phyloP scores from a whole-genome alignment of 2,797 vertebrate species.

The Protonibea diacanthus region DNA sequence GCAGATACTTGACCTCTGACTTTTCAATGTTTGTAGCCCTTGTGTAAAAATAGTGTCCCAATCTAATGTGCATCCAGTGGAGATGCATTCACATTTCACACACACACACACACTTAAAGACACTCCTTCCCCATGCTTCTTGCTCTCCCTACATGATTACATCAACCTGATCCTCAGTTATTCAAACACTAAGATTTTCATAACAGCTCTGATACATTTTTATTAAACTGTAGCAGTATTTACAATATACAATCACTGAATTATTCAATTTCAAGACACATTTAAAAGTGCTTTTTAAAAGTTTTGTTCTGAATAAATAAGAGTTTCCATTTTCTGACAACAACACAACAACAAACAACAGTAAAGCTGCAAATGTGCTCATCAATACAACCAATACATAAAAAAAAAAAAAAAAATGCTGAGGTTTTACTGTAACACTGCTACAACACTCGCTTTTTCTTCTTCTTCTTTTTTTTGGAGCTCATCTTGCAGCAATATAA shows the following conservation, averaged over 20 bases:
- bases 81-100: background rate
- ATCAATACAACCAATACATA: slow-evolving; percentile 50
- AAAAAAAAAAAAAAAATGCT: slow-evolving; percentile 32
- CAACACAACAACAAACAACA: slow-evolving; percentile 74
- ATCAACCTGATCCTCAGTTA: slow-evolving; percentile 27
- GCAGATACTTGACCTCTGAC: slow-evolving; percentile 49
- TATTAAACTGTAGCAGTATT: slow-evolving; percentile 78
- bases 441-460: slow-evolving; percentile 53
- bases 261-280: slow-evolving; percentile 76
- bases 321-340: slow-evolving; percentile 72
- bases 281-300: slow-evolving; percentile 82
- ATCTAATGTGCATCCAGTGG: slow-evolving; percentile 14
- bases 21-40: slow-evolving; percentile 42
- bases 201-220: slow-evolving; percentile 74
- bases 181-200: slow-evolving; percentile 26
- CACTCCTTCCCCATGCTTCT: background rate
- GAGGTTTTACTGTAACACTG: slow-evolving; percentile 70
- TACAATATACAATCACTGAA: slow-evolving; percentile 81
- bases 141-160: slow-evolving; percentile 18
- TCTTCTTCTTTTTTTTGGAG: slow-evolving; percentile 32
- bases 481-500: slow-evolving; percentile 53
- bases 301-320: slow-evolving; percentile 82
- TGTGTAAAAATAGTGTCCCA: slow-evolving; percentile 29
- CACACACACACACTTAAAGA: slow-evolving; percentile 11
- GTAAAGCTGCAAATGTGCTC: slow-evolving; percentile 71